phyloP scores from a whole-genome alignment of 2,797 vertebrate species.

The Eidolon dupreanum region DNA sequence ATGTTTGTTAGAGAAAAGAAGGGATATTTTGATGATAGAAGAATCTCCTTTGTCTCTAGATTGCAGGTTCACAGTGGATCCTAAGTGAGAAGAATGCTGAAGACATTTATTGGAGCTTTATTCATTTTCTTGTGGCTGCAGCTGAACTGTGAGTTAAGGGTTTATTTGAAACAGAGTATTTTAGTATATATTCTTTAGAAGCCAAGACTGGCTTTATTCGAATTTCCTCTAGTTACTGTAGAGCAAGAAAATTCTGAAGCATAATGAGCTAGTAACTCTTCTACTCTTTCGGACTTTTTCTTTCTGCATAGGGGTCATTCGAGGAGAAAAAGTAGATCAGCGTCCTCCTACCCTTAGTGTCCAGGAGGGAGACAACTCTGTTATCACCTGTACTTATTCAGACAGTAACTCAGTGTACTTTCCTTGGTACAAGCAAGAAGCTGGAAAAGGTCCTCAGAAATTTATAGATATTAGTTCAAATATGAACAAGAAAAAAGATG shows the following conservation, averaged over 20 bases:
- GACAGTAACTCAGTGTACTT: background rate
- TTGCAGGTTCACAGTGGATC: background rate
- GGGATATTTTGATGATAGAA: no score
- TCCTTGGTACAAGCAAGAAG: conserved; percentile 46
- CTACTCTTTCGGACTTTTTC: background rate
- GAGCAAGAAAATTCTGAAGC: background rate
- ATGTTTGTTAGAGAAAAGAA: background rate
- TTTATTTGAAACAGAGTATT: background rate
- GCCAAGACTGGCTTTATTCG: background rate
- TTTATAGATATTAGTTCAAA: no score
- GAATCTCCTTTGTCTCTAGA: background rate
- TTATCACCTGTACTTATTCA: conserved; percentile 39
- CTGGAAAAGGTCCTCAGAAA: background rate
- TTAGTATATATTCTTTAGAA: background rate
- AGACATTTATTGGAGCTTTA: background rate
- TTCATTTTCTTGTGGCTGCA: background rate
- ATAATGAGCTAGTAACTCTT: fast-evolving
- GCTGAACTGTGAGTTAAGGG: conserved; percentile 36
- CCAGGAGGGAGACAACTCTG: background rate
- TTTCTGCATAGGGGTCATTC: background rate
- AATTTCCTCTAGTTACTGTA: background rate
- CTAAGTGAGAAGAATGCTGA: background rate
- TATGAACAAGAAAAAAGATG: no score
- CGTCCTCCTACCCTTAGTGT: background rate
- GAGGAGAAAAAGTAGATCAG: background rate